Evolutionary conservation across 1,140 invertebrate species (phyloP), one percentile per base, ranked within the genome.

Genomic region (Atta cephalotes): DNA sequence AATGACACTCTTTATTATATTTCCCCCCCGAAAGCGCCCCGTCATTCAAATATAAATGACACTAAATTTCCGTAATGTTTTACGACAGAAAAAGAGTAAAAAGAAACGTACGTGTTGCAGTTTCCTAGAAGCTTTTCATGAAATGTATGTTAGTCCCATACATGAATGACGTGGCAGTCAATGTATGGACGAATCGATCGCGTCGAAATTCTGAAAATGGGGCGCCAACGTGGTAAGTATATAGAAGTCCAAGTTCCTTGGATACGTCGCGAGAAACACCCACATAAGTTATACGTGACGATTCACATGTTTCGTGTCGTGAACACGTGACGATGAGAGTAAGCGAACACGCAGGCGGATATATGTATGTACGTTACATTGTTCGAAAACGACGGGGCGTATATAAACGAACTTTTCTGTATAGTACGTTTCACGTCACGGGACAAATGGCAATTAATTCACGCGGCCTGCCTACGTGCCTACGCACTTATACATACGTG

Each of bases 391-490:
- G 56, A 39, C 28, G 16, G 3, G 70, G 39, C 58, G 28, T 74
- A 14, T 74, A 14, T 56, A 74, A 58, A 87, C 60, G 56, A 28
- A 31, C 21, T 72, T 51, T 21, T 76, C n/a, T 6, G 25, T 49
- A 35, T 6, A 51, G 6, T 6, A 51, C 1, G 49, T 85, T 89
- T 85, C 51, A 68, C n/a, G 35, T 71, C n/a, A 58, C 49, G 28
- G n/a, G 49, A 65, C 49, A 72, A 85, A 18, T 39, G 56, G 28
- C 28, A 88, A 88, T 66, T 58, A 85, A 88, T 45, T 58, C 18
- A 49, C 25, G 53, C 56, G 56, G 4, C 49, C 25, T 78, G 76
- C 28, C 66, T n/a, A 35, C 39, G 66, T 21, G n/a, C 10, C 66
- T n/a, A 35, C 39, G 66, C 14, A 10, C 10, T 58, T 16, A 28